phyloP scores from a whole-genome alignment of 1,140 invertebrate genomes.

The Oedothorax gibbosus region DNA sequence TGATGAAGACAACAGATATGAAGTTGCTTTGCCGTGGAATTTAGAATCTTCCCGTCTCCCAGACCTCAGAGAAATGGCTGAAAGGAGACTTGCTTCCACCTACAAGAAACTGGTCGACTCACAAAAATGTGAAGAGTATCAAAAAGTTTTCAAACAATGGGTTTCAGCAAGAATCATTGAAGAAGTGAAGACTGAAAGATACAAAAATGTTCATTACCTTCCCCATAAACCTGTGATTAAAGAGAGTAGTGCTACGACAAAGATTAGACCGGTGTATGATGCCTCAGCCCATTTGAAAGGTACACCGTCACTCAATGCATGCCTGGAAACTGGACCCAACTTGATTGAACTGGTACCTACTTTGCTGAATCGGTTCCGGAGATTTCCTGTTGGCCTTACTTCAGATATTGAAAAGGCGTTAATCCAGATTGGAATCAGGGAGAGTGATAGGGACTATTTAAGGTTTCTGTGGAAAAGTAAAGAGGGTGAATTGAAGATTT shows the following conservation, averaged over 20 bases:
- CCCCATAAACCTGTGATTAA: conserved; percentile 1
- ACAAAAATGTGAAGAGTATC: not conserved
- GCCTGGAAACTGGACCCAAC: not conserved
- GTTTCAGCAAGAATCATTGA: not conserved
- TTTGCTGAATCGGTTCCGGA: not conserved
- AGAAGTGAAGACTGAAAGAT: not conserved
- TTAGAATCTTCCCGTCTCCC: not conserved
- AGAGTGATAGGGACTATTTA: not conserved
- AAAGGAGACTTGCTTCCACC: not conserved
- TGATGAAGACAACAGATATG: not conserved
- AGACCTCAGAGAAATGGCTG: not conserved
- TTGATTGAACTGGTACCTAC: not conserved
- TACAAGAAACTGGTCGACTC: not conserved
- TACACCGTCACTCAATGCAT: not conserved
- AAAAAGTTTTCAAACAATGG: not conserved
- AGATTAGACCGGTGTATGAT: not conserved
- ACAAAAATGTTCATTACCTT: not conserved
- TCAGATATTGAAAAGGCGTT: conserved; percentile 17
- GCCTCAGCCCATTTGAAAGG: not conserved
- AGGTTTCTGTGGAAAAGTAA: conserved; percentile 5
- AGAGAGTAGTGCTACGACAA: not conserved
- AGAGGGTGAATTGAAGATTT: not conserved
- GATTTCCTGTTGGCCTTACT: not conserved
- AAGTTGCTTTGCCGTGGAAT: not conserved
- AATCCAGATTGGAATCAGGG: not conserved